Percentiles rank a stretch among this genome's conserved stretches.
Conservation (phyloP, 2,888 invertebrate species). For the Agrotis segetum region DNA sequence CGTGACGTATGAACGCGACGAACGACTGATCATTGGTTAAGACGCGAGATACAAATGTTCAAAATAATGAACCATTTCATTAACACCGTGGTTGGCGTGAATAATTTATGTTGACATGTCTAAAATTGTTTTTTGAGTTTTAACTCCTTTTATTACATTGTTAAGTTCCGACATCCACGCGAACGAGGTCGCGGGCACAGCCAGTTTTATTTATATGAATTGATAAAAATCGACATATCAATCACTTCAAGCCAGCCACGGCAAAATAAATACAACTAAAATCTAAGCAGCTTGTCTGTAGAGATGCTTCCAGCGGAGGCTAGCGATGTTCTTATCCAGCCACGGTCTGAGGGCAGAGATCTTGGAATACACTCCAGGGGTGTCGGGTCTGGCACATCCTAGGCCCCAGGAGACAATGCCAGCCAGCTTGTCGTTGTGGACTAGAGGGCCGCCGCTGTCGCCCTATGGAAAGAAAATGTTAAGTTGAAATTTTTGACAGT, state of each 20-base stretch:
- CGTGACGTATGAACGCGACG: too few relatives aligned
- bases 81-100: neutral
- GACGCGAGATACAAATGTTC: neutral
- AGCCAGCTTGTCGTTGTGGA: slow-evolving; percentile 83
- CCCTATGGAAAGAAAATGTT: slow-evolving; percentile 76
- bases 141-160: too few relatives aligned
- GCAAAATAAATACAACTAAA: neutral
- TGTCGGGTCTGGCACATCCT: slow-evolving; percentile 86
- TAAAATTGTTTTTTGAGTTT: too few relatives aligned
- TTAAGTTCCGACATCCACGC: too few relatives aligned
- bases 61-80: neutral
- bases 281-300: slow-evolving; percentile 57
- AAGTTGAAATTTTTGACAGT: too few relatives aligned
- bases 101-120: too few relatives aligned
- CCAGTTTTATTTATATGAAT: too few relatives aligned
- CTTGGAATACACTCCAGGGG: slow-evolving; percentile 87
- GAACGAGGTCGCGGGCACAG: too few relatives aligned
- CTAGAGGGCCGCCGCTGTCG: slow-evolving; percentile 87
- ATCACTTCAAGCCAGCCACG: too few relatives aligned
- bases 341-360: slow-evolving; percentile 83
- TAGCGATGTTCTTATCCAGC: slow-evolving; percentile 78
- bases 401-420: slow-evolving; percentile 88
- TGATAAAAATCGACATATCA: too few relatives aligned
- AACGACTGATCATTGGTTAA: neutral
- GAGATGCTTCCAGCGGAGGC: slow-evolving; percentile 73